phyloP scores from a whole-genome alignment of 2,797 vertebrate genomes.

The Pygocentrus nattereri region DNA sequence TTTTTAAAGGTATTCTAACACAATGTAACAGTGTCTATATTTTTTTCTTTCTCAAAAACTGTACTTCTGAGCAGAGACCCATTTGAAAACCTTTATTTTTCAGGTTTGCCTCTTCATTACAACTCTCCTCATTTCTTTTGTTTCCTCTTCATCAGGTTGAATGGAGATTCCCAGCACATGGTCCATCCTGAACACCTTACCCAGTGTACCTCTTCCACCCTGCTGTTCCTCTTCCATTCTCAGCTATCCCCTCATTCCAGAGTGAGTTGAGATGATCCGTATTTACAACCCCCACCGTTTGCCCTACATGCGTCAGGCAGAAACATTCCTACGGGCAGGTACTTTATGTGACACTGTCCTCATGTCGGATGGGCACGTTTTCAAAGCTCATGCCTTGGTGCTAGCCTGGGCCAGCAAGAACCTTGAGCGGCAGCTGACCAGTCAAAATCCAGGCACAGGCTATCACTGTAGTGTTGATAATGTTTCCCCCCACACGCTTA shows the following conservation, averaged over 20 bases:
- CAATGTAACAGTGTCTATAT: too few species aligned
- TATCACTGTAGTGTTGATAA: conserved; percentile 73
- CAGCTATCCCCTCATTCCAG: background rate
- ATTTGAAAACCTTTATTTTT: background rate
- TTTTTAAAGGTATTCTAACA: too few species aligned
- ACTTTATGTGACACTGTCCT: conserved; percentile 82
- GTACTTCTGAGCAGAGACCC: too few species aligned
- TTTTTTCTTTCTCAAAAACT: too few species aligned
- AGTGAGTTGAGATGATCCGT: conserved; percentile 72
- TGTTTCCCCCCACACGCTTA: conserved; percentile 80
- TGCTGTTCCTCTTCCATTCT: background rate
- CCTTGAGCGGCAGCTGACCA: conserved; percentile 72
- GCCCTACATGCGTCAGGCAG: conserved; percentile 79
- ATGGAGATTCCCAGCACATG: conserved; percentile 48
- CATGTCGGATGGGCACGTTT: conserved; percentile 76
- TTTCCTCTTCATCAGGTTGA: conserved; percentile 51
- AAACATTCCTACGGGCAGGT: conserved; percentile 76
- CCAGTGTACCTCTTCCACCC: too few species aligned
- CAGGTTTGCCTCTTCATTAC: background rate
- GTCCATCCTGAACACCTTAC: conserved; percentile 12
- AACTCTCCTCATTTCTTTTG: conserved; percentile 14
- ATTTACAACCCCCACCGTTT: conserved; percentile 81
- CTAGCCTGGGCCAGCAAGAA: conserved; percentile 82
- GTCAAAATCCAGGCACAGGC: conserved; percentile 55
- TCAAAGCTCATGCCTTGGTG: conserved; percentile 83